Percentiles rank a stretch among this genome's conserved stretches.
phyloP scores from a whole-genome alignment of 2,888 invertebrate species.

The Sphinx pinastri region DNA sequence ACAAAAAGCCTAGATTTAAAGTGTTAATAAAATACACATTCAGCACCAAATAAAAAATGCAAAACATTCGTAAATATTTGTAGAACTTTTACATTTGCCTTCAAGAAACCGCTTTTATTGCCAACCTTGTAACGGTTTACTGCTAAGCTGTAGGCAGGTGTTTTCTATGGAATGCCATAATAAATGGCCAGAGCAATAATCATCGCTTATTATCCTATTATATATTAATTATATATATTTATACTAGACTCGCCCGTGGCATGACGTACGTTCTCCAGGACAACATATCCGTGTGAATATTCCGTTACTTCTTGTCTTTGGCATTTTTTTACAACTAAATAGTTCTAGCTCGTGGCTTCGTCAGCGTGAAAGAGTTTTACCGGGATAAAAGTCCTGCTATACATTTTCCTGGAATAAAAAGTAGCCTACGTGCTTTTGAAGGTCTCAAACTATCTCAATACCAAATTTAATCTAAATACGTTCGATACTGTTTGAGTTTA shows the following conservation, averaged over 20 bases:
- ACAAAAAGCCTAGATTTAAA: too few species aligned
- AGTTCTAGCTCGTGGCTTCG: too few species aligned
- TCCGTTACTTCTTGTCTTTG: not conserved
- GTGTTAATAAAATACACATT: too few species aligned
- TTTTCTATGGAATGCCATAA: constrained; percentile 28
- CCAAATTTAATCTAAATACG: too few species aligned
- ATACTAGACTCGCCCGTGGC: not conserved
- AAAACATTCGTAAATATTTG: constrained; percentile 7
- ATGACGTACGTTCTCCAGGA: not conserved
- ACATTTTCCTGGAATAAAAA: too few species aligned
- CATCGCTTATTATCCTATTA: constrained; percentile 25
- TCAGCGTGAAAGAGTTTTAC: too few species aligned
- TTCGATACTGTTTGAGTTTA: too few species aligned
- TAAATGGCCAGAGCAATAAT: constrained; percentile 21
- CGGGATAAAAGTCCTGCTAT: too few species aligned
- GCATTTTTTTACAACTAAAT: too few species aligned
- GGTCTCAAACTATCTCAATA: too few species aligned
- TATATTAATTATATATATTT: constrained; percentile 24
- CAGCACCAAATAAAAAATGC: not conserved
- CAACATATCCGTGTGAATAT: not conserved
- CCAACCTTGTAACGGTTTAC: constrained; percentile 27
- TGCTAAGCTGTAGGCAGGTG: constrained; percentile 20
- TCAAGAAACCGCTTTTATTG: constrained; percentile 28
- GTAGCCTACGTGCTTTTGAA: too few species aligned
- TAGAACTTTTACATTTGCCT: constrained; percentile 24